Evolutionary conservation across 2,888 invertebrate species (phyloP), one percentile per base, ranked within the genome.

Genomic region (Leistus spinibarbis): DNA sequence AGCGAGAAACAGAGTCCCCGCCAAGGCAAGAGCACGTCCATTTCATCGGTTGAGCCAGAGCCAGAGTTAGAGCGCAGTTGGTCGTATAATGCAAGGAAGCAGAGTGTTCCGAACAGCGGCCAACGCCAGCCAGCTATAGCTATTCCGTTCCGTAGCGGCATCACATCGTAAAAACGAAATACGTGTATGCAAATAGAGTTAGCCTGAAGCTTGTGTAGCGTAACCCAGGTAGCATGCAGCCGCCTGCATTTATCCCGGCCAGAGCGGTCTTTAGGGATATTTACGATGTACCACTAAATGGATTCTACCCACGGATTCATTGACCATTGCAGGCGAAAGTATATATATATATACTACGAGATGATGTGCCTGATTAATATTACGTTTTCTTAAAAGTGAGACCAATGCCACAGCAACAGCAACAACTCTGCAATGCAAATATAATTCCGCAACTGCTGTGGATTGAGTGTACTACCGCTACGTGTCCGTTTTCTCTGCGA

Each of bases 171-270:
- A 72, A 72, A 72, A 65, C 72, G 65, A 71, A 71, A 65, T 72
- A 65, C 72, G 56, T 66, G 65, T 72, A 72, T 72, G 72, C 72
- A 72, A 72, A 72, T 72, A 72, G 72, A 65, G 72, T 72, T 72
- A 66, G 57, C 72, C 64, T 53, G 71, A 54, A 60, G 62, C 27
- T 22, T 60, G 63, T 19, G 66, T 53, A 53, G 66, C 66, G 66
- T 66, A 66, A 66, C 66, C 68, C 68, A 56, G 56, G 68, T 56
- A 69, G 62, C n/a, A n/a, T n/a, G n/a, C 62, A 13, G 69, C n/a
- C 2, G 53, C 72, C 57, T 54, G 24, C 23, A 60, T 60, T 60
- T 60, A 60, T 13, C 40, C 23, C 27, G n/a, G 66, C 40, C 72
- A 72, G 72, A 66, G 66, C 24, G 24, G 72, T 66, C 65, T 66